Evolutionary conservation across 2,797 vertebrate genomes (phyloP).

Genomic region (Enteromius fasciolatus): DNA sequence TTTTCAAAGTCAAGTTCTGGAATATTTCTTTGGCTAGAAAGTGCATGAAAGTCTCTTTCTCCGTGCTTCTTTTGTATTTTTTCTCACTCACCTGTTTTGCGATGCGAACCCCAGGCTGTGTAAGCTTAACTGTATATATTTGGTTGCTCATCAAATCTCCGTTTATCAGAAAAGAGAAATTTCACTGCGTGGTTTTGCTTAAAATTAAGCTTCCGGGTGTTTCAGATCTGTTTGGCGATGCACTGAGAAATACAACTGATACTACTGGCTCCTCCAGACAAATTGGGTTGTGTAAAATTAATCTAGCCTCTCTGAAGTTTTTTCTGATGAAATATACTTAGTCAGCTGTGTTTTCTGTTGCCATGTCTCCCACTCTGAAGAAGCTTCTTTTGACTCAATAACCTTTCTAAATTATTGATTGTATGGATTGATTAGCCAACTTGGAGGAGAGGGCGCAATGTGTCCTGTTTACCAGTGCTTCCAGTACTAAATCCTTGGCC

Average conservation of each 20-base stretch:
- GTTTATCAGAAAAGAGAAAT: slow-evolving; percentile 43
- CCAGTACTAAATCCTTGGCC: slow-evolving; percentile 25
- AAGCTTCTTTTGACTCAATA: slow-evolving; percentile 4
- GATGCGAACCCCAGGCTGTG: slow-evolving; percentile 31
- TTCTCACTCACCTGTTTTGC: not conserved
- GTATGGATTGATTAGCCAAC: slow-evolving; percentile 57
- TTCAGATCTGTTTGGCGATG: slow-evolving; percentile 45
- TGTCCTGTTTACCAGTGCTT: slow-evolving; percentile 30
- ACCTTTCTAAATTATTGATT: slow-evolving; percentile 54
- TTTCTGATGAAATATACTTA: slow-evolving; percentile 55
- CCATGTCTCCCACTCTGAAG: slow-evolving; percentile 18
- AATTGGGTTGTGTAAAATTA: slow-evolving; percentile 46
- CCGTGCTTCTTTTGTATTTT: not conserved
- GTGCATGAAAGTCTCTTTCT: slow-evolving; percentile 6
- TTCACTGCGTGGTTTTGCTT: slow-evolving; percentile 45
- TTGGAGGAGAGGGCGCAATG: slow-evolving; percentile 44
- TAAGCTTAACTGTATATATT: slow-evolving; percentile 36
- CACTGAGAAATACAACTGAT: slow-evolving; percentile 54
- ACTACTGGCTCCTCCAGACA: slow-evolving; percentile 40
- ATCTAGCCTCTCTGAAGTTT: slow-evolving; percentile 46
- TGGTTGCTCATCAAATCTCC: slow-evolving; percentile 40
- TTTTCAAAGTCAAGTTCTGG: slow-evolving; percentile 31
- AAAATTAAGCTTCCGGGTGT: slow-evolving; percentile 48
- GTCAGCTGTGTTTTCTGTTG: slow-evolving; percentile 36
- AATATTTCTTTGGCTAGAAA: slow-evolving; percentile 20